Conservation (phyloP, 2,888 invertebrate genomes). For the Hylaea fasciaria region DNA sequence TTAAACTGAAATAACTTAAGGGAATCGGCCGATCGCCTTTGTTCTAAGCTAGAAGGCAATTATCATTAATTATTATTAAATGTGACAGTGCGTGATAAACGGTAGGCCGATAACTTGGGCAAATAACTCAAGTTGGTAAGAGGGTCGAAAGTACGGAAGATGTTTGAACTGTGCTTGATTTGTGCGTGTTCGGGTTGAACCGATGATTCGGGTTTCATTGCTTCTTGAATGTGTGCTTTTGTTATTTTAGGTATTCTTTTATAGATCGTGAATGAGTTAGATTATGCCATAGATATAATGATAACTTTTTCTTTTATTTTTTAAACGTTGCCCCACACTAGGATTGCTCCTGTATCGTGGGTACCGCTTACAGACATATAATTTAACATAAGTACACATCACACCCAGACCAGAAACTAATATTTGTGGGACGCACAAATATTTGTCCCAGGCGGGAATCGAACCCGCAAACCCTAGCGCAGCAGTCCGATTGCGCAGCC, state of each 20-base stretch:
- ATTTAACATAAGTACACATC: no score
- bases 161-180: slow-evolving; percentile 57
- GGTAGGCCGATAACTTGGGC: slow-evolving; percentile 80
- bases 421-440: no score
- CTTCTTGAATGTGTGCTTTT: slow-evolving; percentile 2
- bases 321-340: no score
- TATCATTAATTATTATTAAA: slow-evolving; percentile 86
- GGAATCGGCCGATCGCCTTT: slow-evolving; percentile 83
- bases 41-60: slow-evolving; percentile 82
- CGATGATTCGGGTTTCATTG: slow-evolving; percentile 41
- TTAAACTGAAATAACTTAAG: slow-evolving; percentile 84
- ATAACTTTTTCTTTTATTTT: no score
- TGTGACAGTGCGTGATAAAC: slow-evolving; percentile 82
- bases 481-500: no score
- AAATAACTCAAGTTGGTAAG: slow-evolving; percentile 74
- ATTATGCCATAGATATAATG: no score
- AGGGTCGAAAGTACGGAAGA: slow-evolving; percentile 54
- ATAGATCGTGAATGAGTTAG: no score
- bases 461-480: no score
- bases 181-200: slow-evolving; percentile 49
- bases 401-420: no score
- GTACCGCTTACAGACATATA: no score
- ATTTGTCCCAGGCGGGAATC: no score
- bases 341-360: no score
- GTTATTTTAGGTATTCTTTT: neutral